phyloP scores from a whole-genome alignment of 2,797 vertebrate genomes.

The Melanotaenia maccullochi region DNA sequence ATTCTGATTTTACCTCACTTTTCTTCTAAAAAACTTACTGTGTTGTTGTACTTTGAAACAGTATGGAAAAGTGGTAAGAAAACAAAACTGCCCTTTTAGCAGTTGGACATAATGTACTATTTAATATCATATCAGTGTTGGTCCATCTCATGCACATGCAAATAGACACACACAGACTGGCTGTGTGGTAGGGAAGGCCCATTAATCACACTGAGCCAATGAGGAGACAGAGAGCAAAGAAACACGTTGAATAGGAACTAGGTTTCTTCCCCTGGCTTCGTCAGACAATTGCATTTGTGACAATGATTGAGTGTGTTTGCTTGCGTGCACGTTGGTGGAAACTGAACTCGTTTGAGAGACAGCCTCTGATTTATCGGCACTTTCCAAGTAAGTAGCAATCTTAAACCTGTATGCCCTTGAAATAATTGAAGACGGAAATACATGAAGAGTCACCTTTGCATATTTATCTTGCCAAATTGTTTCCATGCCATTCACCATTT shows the following conservation, averaged over 20 bases:
- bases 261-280: constrained; percentile 68
- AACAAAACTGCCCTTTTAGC: constrained; percentile 13
- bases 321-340: constrained; percentile 48
- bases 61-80: neutral
- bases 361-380: constrained; percentile 43
- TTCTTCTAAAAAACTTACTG: neutral
- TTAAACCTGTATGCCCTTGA: constrained; percentile 42
- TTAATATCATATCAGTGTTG: constrained; percentile 2
- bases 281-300: constrained; percentile 64
- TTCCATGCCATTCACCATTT: constrained; percentile 2
- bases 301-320: constrained; percentile 66
- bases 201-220: constrained; percentile 71
- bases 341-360: constrained; percentile 46
- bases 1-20: neutral
- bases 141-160: constrained; percentile 10
- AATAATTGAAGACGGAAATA: constrained; percentile 21
- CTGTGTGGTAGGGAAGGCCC: constrained; percentile 33
- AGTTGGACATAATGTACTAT: constrained; percentile 17
- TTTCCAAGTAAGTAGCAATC: constrained; percentile 43
- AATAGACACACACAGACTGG: constrained; percentile 17
- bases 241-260: constrained; percentile 66
- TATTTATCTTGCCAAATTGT: constrained; percentile 9
- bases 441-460: constrained; percentile 1
- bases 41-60: neutral
- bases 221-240: constrained; percentile 61